phyloP scores from a whole-genome alignment of 2,113 vertebrate species.

The Pituophis catenifer region DNA sequence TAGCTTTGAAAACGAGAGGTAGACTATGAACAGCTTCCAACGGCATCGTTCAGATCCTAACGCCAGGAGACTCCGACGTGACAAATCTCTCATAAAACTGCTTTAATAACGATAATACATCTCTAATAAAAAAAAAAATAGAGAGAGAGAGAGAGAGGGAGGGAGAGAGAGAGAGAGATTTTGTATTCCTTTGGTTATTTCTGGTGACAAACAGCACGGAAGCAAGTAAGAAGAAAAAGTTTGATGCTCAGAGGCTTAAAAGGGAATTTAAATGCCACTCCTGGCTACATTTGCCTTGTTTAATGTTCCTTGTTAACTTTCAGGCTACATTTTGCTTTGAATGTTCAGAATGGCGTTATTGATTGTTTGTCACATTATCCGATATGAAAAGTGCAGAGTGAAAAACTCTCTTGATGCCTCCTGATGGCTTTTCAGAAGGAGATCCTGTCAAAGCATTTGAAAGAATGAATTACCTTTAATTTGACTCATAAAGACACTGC shows the following conservation, averaged over 20 bases:
- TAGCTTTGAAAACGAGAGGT: background rate
- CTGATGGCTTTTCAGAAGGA: slow-evolving; percentile 72
- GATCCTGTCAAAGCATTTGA: slow-evolving; percentile 69
- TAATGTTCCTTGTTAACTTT: slow-evolving; percentile 36
- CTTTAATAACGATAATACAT: background rate
- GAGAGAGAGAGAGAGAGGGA: too few relatives aligned
- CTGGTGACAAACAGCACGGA: background rate
- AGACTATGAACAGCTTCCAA: background rate
- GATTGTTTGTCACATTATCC: slow-evolving; percentile 69
- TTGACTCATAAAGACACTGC: slow-evolving; percentile 67
- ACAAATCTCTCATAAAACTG: background rate
- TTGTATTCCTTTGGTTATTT: background rate
- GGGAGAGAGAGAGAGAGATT: background rate
- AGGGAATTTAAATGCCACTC: slow-evolving; percentile 30
- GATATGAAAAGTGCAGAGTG: slow-evolving; percentile 61
- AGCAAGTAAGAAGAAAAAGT: background rate
- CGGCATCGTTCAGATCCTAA: background rate
- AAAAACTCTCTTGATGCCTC: slow-evolving; percentile 71
- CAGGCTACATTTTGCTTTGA: slow-evolving; percentile 50
- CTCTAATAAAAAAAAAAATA: background rate
- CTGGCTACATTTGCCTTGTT: slow-evolving; percentile 25
- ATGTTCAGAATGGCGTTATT: slow-evolving; percentile 60
- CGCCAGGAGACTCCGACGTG: background rate
- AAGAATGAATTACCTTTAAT: slow-evolving; percentile 76
- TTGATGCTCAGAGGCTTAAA: slow-evolving; percentile 24